Conservation (phyloP, 2,797 vertebrate species). For the Sebastes iracundus region DNA sequence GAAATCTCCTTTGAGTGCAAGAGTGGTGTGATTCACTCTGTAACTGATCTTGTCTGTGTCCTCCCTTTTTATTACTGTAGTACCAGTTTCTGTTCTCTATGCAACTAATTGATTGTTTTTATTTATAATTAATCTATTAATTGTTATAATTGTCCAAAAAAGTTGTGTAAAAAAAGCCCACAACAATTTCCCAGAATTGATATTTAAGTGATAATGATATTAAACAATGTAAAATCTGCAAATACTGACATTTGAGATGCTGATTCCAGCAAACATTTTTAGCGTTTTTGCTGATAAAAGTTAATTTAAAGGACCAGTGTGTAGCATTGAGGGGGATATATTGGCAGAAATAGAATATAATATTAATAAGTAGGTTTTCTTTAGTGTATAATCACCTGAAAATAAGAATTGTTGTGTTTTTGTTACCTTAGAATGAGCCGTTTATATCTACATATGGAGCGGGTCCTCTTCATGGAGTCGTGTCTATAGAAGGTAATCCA, state of each 20-base stretch:
- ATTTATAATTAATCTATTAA: not conserved
- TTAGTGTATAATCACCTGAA: too few species aligned
- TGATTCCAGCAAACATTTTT: not conserved
- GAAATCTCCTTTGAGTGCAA: not conserved
- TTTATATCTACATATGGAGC: too few species aligned
- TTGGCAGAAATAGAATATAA: too few species aligned
- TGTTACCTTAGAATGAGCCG: too few species aligned
- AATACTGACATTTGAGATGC: not conserved
- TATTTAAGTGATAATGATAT: not conserved
- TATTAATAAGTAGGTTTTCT: too few species aligned
- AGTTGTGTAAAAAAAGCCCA: not conserved
- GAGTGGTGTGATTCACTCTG: conserved; percentile 9
- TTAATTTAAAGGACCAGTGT: not conserved
- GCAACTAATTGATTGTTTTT: not conserved
- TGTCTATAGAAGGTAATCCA: too few species aligned
- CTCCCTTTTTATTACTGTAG: not conserved
- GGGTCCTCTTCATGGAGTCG: too few species aligned
- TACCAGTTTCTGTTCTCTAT: not conserved
- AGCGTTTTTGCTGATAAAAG: not conserved
- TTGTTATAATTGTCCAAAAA: not conserved
- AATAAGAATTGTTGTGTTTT: too few species aligned
- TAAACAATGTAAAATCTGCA: not conserved
- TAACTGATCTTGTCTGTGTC: not conserved
- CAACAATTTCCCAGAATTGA: not conserved
- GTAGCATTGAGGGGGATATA: too few species aligned